Base-by-base conservation (phyloP, 2,113 vertebrate species). In the Ancistrus triradiatus region DNA sequence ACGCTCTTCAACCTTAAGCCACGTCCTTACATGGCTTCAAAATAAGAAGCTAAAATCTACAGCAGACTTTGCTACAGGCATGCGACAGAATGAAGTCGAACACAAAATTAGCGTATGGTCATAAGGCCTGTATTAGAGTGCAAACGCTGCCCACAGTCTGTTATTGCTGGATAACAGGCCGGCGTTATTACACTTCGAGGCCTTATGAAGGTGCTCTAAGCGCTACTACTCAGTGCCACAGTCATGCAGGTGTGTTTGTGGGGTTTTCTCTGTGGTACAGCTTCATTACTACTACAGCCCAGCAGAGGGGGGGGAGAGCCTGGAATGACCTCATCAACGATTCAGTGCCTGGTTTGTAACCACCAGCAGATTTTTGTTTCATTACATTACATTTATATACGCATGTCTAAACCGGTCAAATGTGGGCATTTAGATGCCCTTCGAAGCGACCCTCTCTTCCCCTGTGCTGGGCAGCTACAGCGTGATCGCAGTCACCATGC, bases 401-500 rank as follows among this genome's bases (percentile, higher is more conserved):
- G 7, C 27, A 31, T 7, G 27, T 3, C 27, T 31, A 7, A 31
- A 31, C 3, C 3, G 27, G 27, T 31, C 7, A 31, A 31, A 31
- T 3, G 3, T 31, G 3, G 27, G 3, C 27, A n/a, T n/a, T 31
- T 31, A 7, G 27, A 3, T 31, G 10, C 14, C 38, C n/a, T n/a
- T 1, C n/a, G 38, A n/a, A n/a, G n/a, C n/a, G n/a, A n/a, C n/a
- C 75, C 70, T 80, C 76, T 81, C 80, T 81, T 85, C 73, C 62
- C 80, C 81, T 78, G 74, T 85, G 74, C 71, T 84, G 80, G 80
- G 84, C 72, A 60, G 76, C 68, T 38, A 75, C 78, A 74, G 68
- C 64, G 37, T 72, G 74, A 84, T 77, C 33, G 82, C 80, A 75
- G 78, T 74, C 81, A 82, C 79, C 90, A 89, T 90, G 86, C 81